Evolutionary conservation across 2,113 vertebrate species (phyloP), one percentile per base, ranked within the genome.

Genomic region (Oreotrochilus melanogaster): DNA sequence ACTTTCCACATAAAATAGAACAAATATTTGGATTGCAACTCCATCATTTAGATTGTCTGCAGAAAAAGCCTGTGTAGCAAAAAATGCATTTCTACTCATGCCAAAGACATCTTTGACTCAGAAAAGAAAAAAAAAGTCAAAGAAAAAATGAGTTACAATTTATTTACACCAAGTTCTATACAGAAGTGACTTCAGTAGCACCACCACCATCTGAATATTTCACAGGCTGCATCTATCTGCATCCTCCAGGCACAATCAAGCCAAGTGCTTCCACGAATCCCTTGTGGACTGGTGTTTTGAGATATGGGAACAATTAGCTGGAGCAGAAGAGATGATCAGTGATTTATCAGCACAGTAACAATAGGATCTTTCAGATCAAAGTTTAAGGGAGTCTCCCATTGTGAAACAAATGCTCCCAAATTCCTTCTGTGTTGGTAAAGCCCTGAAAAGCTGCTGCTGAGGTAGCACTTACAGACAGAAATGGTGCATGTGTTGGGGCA

Each of bases 1-100:
- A n/a, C 70, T 90, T 85, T 61, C 84, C 62, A 79, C 92, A 62
- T 42, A 58, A 96, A 95, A 92, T 23, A 88, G 1, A 96, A 73
- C 71, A 90, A 92, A 86, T 90, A 96, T 88, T 93, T 86, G 92
- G 70, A 93, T 57, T 92, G 65, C 45, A 79, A 23, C 39, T 62
- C 83, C 60, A 47, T 27, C 21, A 84, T 85, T 95, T 56, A 94
- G 75, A 81, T 2, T 83, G 74, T 86, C 86, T 74, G 94, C 78
- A 92, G 75, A 73, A 39, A 89, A 97, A 88, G 71, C 23, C 51
- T 80, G 42, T 10, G 10, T 0, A 67, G 56, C 56, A 67, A 92
- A 70, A 71, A 94, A 53, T 17, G 47, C 72, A 84, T 67, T 88
- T 81, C 48, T 87, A 75, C 76, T 81, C 81, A 39, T 21, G 85